phyloP scores from a whole-genome alignment of 2,888 invertebrate genomes.

The Lucinisca nassula region DNA sequence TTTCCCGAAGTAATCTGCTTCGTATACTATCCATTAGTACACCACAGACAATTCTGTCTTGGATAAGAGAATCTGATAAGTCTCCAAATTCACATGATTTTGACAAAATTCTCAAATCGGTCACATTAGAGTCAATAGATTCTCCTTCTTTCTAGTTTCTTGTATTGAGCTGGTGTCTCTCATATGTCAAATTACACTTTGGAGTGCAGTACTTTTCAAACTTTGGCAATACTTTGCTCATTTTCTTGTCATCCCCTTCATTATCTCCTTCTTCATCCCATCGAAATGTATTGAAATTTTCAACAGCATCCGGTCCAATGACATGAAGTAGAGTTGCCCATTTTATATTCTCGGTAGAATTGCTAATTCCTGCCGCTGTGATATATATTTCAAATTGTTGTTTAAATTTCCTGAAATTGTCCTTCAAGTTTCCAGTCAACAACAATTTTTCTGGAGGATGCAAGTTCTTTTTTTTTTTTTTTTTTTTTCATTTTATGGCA shows the following conservation, averaged over 20 bases:
- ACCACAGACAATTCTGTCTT: conserved; percentile 55
- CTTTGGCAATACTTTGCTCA: no score
- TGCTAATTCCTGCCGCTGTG: conserved; percentile 33
- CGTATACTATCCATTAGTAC: conserved; percentile 26
- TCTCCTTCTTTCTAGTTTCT: conserved; percentile 34
- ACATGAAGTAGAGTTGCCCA: no score
- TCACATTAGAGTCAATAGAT: conserved; percentile 45
- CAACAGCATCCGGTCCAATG: conserved; percentile 42
- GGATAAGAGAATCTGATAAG: conserved; percentile 37
- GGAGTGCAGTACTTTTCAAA: conserved; percentile 48
- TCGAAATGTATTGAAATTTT: conserved; percentile 60
- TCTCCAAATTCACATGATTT: conserved; percentile 62
- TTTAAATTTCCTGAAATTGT: conserved; percentile 51
- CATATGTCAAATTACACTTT: conserved; percentile 50
- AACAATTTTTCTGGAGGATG: conserved; percentile 22
- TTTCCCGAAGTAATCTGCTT: no score
- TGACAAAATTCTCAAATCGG: no score
- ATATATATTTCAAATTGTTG: conserved; percentile 52
- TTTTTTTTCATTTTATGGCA: no score
- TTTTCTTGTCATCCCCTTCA: conserved; percentile 14
- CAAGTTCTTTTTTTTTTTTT: no score
- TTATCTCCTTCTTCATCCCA: conserved; percentile 23
- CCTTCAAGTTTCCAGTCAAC: conserved; percentile 46
- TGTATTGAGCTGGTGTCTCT: conserved; percentile 54
- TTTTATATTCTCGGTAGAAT: conserved; percentile 46